Conservation (phyloP, 2,797 vertebrate genomes). For the Holocentrus rufus region DNA sequence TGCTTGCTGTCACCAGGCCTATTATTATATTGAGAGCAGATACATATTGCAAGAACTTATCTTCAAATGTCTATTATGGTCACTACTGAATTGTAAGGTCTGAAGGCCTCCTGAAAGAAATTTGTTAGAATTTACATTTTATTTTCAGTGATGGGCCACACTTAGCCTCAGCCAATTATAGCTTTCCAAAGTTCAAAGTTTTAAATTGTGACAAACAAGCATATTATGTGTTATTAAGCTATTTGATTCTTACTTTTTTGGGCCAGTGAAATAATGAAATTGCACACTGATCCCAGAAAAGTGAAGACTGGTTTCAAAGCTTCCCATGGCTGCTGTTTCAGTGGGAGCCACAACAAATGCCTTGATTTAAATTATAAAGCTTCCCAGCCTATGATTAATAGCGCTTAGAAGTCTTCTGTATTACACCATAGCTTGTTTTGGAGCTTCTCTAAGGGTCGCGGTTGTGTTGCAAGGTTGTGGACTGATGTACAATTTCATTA, state of each 20-base stretch:
- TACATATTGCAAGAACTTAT: too few species aligned
- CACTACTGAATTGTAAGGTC: background rate
- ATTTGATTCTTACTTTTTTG: background rate
- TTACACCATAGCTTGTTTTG: background rate
- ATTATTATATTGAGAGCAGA: too few species aligned
- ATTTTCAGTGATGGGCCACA: background rate
- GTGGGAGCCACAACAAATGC: constrained; percentile 10
- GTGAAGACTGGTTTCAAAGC: background rate
- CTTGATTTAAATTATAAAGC: constrained; percentile 10
- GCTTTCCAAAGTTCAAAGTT: background rate
- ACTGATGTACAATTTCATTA: background rate
- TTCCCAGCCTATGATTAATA: background rate
- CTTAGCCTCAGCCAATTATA: background rate
- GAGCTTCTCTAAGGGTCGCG: background rate
- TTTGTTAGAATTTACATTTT: background rate
- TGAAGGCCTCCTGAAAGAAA: background rate
- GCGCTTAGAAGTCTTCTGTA: constrained; percentile 14
- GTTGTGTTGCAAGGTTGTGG: too few species aligned
- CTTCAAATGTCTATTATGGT: background rate
- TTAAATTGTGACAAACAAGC: background rate
- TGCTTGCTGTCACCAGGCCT: background rate
- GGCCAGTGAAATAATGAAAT: background rate
- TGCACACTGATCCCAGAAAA: background rate
- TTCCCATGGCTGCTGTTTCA: constrained; percentile 3
- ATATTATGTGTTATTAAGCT: background rate